Base-by-base conservation (phyloP, 2,797 vertebrate genomes). In the Hipposideros larvatus region DNA sequence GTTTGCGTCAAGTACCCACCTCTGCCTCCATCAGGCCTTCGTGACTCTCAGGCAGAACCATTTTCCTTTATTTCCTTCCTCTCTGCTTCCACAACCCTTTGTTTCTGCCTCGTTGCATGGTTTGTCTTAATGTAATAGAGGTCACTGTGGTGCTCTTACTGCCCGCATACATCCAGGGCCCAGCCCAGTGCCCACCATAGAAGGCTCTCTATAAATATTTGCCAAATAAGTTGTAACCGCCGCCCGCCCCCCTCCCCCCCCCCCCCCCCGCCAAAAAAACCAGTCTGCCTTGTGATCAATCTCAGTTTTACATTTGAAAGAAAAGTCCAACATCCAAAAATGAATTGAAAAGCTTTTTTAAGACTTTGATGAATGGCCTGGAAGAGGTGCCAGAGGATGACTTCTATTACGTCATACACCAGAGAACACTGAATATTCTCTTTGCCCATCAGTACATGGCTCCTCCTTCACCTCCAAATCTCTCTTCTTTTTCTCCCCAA, bases 301-400 rank as follows among this genome's bases (percentile, higher is more conserved):
- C 31, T 88, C 22, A 48, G 41, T 77, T 66, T 91, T 77, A 96
- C 26, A 79, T 75, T 57, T 28, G 63, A 93, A 95, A 84, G 63
- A 87, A 73, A 91, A 71, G 59, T 28, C 63, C 87, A 77, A 41
- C 22, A 71, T 48, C 66, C 34, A 90, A 37, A 75, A 83, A 10
- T 3, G 6, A 91, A 75, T 31, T 16, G 28, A 37, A 71, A 87
- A 90, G 16, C 24, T 26, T 4, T 4, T 80, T 65, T 13, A 31
- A 78, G n/a, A 61, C 65, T 71, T 71, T 84, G 66, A 66, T 57
- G 59, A 68, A 61, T 11, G 51, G 11, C 37, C 48, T 18, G n/a
- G 55, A 63, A 66, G 34, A 70, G 59, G 41, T 7, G 3, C 8
- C 1, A 3, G 78, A 59, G 28, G 46, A 43, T 1, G 51, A 26